Evolutionary conservation across 2,797 vertebrate species (phyloP), one percentile per base, ranked within the genome.

Genomic region (Rhabdomys pumilio): DNA sequence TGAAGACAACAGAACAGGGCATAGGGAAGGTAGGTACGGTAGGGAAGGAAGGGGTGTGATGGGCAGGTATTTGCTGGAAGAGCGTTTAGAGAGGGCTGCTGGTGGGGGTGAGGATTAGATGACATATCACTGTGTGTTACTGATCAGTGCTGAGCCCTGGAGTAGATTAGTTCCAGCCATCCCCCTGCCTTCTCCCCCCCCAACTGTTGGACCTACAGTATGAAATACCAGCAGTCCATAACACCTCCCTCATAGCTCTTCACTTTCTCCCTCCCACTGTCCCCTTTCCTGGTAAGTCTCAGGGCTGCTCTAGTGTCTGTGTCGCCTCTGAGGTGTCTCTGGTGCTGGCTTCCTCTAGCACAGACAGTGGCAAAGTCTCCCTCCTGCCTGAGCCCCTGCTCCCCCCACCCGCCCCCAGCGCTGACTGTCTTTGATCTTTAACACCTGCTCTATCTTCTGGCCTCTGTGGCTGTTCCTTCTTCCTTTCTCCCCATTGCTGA

Each of bases 91-190:
- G 67, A 72, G n/a, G 79, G 19, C 34, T 53, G n/a, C 0, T 57
- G 53, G 0, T n/a, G 76, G 11, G 13, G 80, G 24, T 17, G 38
- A 61, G 81, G 38, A 61, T 17, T 82, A 29, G 57, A 9, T 38
- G n/a, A n/a, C 22, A 15, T 41, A 57, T 24, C 29, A 14, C 47
- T 15, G 31, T 9, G 63, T 12, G 1, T 1, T n/a, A 14, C 0
- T 69, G 82, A 69, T 65, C 47, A 24, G n/a, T 22, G 26, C 72
- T 7, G 53, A 44, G 15, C 1, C n/a, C 34, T 50, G 41, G 41
- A 26, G 14, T 26, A 29, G 44, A 7, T 44, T 47, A 19, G 44
- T 55, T 72, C n/a, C n/a, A 75, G 7, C n/a, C 89, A 24, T 44
- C 29, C 79, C 41, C 59, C 50, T 0, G 8, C 47, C 47, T 10